phyloP scores from a whole-genome alignment of 2,888 invertebrate species.

The Drosophila neotestacea region DNA sequence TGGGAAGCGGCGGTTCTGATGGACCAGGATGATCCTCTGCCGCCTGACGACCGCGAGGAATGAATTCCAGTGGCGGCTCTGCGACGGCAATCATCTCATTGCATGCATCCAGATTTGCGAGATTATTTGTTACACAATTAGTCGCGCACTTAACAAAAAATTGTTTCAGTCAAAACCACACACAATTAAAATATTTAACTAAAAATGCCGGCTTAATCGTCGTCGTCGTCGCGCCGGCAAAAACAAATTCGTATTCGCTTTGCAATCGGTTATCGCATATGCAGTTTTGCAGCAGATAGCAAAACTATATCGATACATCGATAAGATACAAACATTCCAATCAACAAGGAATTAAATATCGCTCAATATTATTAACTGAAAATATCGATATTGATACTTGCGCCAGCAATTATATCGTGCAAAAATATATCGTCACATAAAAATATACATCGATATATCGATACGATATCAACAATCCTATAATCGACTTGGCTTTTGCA shows the following conservation, averaged over 20 bases:
- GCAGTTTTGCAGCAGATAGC: neutral
- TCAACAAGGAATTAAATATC: too few relatives aligned
- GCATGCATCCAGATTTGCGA: conserved; percentile 95
- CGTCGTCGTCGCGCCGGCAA: conserved; percentile 46
- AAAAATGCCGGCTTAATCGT: conserved; percentile 47
- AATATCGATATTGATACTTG: neutral
- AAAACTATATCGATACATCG: too few relatives aligned
- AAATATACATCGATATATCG: conserved; percentile 14
- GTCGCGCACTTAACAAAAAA: conserved; percentile 20
- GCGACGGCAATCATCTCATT: conserved; percentile 94
- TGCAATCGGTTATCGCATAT: conserved; percentile 42
- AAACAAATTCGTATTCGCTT: conserved; percentile 45
- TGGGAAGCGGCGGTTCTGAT: conserved; percentile 86
- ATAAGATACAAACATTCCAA: too few relatives aligned
- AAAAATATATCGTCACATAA: neutral
- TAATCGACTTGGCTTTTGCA: conserved; percentile 52
- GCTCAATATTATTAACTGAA: too few relatives aligned
- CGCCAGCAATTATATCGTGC: neutral
- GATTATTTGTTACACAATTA: conserved; percentile 32
- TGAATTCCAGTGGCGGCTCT: conserved; percentile 96
- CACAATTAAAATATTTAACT: conserved; percentile 5
- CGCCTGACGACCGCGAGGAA: conserved; percentile 94
- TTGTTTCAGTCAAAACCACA: conserved; percentile 5
- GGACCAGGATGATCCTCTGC: conserved; percentile 91
- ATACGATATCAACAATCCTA: conserved; percentile 21